Base-by-base conservation (phyloP, 64 coral and sea anemone species). In the Montipora foliosa region DNA sequence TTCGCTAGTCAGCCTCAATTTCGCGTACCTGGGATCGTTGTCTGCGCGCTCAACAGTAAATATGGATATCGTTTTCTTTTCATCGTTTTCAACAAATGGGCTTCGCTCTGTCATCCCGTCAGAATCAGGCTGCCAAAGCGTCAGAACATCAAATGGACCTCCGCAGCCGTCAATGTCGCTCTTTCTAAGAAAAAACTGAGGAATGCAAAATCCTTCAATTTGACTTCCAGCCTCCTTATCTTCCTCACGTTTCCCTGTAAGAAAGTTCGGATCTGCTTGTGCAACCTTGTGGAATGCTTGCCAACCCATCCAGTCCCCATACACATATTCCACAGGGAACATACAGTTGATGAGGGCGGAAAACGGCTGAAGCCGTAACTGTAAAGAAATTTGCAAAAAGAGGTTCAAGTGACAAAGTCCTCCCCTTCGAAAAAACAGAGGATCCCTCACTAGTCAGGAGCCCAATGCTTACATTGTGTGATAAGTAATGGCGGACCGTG, bases 121-220 rank as follows among this genome's bases (percentile, higher is more conserved):
- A 19, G 67, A 22, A 68, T 96, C 95, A 14, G 95, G 95, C 3
- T 74, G 62, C 95, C 95, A 96, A 13, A 93, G 53, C 17, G 59
- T 71, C 15, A 44, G 69, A 0, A 86, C 14, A 9, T 61, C 16
- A 11, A 88, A 7, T 19, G 61, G 8, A 5, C 0, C 29, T 1
- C 47, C 52, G 17, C 9, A 45, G 29, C 29, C 29, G 10, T 89
- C 59, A 47, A 76, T 46, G 2, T 91, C 89, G 15, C 21, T 82
- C 5, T 92, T 80, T n/a, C 55, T 15, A 66, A 93, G 68, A 2
- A 84, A 15, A 49, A 84, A 72, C 50, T 80, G 82, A 61, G 95
- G 95, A 9, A 93, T 90, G 17, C 95, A 96, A 74, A 96, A 94
- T 0, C 95, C 95, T 68, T 96, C 95, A 51, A 74, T 81, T 10